A percentile compares a stretch with the other conserved stretches of the same genome.
phyloP scores from a whole-genome alignment of 2,797 vertebrate genomes.

The Sandelia bainsii region DNA sequence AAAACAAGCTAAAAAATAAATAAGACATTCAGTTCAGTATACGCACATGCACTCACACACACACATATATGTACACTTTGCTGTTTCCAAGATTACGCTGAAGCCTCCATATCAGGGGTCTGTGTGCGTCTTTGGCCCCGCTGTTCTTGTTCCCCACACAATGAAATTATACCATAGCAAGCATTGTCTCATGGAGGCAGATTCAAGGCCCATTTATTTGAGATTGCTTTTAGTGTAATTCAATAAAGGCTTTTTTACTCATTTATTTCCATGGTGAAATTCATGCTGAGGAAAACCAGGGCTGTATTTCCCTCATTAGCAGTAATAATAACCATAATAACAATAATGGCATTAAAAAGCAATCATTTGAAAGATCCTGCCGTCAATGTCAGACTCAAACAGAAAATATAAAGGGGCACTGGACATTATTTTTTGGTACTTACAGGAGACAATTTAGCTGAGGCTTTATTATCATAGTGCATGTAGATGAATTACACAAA shows the following conservation, averaged over 20 bases:
- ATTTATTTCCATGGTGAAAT: conserved; percentile 90
- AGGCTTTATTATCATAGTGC: conserved; percentile 51
- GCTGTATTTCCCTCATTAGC: conserved; percentile 86
- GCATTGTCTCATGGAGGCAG: conserved; percentile 83
- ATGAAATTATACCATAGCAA: conserved; percentile 85
- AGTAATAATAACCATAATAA: conserved; percentile 89
- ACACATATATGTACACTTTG: conserved; percentile 1
- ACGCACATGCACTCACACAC: conserved; percentile 3
- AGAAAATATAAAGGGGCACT: conserved; percentile 66
- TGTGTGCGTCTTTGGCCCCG: conserved; percentile 71
- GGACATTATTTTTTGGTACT: conserved; percentile 78
- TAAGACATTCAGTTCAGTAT: conserved; percentile 13
- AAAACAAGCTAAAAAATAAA: conserved; percentile 18
- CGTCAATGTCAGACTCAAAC: conserved; percentile 78
- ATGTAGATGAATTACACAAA: conserved; percentile 43
- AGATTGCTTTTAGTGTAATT: conserved; percentile 91
- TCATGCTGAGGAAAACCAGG: conserved; percentile 86
- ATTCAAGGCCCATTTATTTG: conserved; percentile 89
- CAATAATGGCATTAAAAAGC: conserved; percentile 88
- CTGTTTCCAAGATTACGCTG: conserved; percentile 45
- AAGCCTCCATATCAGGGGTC: conserved; percentile 66
- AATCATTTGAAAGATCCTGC: conserved; percentile 84
- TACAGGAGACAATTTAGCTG: conserved; percentile 52
- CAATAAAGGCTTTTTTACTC: conserved; percentile 88
- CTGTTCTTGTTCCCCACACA: conserved; percentile 75